Percentiles rank a stretch among this genome's conserved stretches.
Evolutionary conservation across 2,113 vertebrate genomes (phyloP).

Genomic region (Conger conger): DNA sequence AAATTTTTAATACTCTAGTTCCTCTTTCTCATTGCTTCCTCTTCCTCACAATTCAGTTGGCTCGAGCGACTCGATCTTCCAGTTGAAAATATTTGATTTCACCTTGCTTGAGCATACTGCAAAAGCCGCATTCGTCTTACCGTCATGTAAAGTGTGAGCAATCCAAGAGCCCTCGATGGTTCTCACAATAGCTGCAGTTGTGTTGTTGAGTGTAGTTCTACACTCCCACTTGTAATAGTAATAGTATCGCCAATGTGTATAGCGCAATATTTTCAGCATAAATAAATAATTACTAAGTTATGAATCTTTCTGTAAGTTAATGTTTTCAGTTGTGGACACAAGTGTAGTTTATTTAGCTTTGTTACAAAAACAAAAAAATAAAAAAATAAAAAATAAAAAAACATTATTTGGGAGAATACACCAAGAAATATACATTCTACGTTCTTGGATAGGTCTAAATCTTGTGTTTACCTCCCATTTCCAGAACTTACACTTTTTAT

Average conservation of each 20-base stretch:
- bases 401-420: background rate
- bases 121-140: background rate
- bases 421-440: background rate
- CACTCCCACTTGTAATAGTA: background rate
- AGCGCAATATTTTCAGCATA: background rate
- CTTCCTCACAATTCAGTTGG: slow-evolving; percentile 46
- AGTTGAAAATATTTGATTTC: slow-evolving; percentile 31
- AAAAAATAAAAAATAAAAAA: no score
- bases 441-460: background rate
- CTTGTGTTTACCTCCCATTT: background rate
- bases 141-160: background rate
- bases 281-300: background rate
- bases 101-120: slow-evolving; percentile 26
- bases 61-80: slow-evolving; percentile 30
- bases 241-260: background rate
- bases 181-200: background rate
- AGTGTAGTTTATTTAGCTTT: background rate
- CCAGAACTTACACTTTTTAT: background rate
- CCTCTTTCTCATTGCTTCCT: slow-evolving; percentile 58
- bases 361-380: no score
- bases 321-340: background rate
- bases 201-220: background rate
- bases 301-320: background rate
- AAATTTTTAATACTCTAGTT: slow-evolving; percentile 9
- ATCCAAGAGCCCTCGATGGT: background rate